Evolutionary conservation across 1,140 invertebrate species (phyloP), one percentile per base, ranked within the genome.

Genomic region (Drosophila nasuta): DNA sequence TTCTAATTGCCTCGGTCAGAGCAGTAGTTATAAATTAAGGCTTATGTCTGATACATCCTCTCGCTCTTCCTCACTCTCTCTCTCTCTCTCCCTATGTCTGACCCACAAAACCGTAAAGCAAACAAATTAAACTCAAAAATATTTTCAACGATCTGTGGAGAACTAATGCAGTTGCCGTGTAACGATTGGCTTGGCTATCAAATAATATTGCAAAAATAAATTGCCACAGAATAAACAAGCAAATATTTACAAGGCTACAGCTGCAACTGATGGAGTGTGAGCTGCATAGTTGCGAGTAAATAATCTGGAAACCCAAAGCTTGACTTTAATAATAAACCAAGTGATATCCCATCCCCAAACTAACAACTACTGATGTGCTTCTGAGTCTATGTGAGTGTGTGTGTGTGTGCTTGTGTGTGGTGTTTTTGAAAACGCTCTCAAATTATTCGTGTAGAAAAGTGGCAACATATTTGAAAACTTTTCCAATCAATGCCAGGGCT

Each of bases 401-500:
- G 33, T 56, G 13, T 71, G 60, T 52, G 63, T 62, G 49, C 33
- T 41, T 76, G 48, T 71, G 45, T 59, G 54, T 70, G 64, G 59
- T 62, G 35, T 68, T 71, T 76, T 77, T 70, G 64, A 81, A 85
- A 88, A 85, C 81, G 59, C 77, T 88, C 71, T 74, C 81, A 89
- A 89, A 89, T 89, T 89, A 89, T 89, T 89, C 85, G 85, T 89
- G 85, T 89, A 89, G 85, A 89, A 89, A 89, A 89, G 81, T 89
- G 85, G 86, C 85, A 89, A 89, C 85, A 89, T 89, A 89, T 89
- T 89, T 89, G 85, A 89, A 89, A 89, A 89, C 70, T 89, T 89
- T 89, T 89, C 86, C 85, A 89, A 89, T 89, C 85, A 89, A 89
- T 89, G 85, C 85, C 85, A 79, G 75, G 65, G 85, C 85, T 89